Conservation (phyloP, 2,888 invertebrate species). For the Chloroclystis v-ata region DNA sequence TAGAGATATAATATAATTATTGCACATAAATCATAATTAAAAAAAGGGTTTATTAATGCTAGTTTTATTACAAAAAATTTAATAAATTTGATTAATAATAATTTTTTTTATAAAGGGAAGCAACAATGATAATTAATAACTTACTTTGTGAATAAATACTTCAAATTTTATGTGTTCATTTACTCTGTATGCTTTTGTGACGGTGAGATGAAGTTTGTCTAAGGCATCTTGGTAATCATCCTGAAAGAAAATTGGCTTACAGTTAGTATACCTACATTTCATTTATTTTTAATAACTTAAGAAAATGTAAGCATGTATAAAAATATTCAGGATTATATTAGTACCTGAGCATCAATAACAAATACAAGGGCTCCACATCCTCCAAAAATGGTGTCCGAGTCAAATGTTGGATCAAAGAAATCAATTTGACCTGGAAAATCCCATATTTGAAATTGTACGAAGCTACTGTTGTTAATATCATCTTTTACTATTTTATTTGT, state of each 20-base stretch:
- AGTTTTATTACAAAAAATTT: no score
- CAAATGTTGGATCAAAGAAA: conserved; percentile 97
- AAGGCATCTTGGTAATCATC: conserved; percentile 99
- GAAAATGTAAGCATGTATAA: no score
- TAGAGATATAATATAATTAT: not conserved
- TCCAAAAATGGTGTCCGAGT: conserved; percentile 97
- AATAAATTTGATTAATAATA: no score
- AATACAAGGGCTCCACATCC: conserved; percentile 98
- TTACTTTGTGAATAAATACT: conserved; percentile 97
- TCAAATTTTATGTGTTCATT: conserved; percentile 98
- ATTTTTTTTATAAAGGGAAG: no score
- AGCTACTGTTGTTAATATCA: conserved; percentile 95
- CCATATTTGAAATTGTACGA: conserved; percentile 99
- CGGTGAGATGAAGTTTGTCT: conserved; percentile 93
- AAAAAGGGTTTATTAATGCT: no score
- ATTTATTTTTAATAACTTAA: not conserved
- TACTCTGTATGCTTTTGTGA: conserved; percentile 95
- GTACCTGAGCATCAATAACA: conserved; percentile 97
- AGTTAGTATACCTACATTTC: not conserved
- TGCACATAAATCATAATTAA: no score
- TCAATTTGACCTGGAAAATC: conserved; percentile 99
- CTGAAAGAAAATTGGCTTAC: conserved; percentile 51
- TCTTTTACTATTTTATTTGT: conserved; percentile 99
- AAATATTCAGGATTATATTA: not conserved
- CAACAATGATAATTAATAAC: no score